These are phyloP conservation scores for Porites evermanni DNA, from an alignment of 92 coral and sea anemone species.

Conservation along the genomic window DNA sequence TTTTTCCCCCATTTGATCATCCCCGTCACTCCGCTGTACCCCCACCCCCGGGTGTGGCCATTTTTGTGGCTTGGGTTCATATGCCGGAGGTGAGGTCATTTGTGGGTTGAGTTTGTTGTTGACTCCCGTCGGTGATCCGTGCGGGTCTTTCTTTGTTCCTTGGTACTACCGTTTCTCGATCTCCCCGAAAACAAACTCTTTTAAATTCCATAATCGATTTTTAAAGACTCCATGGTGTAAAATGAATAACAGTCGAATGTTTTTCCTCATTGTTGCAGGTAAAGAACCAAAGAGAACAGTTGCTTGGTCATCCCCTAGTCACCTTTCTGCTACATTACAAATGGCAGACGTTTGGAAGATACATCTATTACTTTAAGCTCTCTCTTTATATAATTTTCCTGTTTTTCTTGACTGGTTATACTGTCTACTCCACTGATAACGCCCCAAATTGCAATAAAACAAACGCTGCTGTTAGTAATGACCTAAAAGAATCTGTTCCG, in stretches of 20 bases:
- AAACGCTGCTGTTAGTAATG: neutral
- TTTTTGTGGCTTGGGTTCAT: too few species aligned
- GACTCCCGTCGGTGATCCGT: too few species aligned
- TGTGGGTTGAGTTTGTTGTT: too few species aligned
- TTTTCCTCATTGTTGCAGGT: conserved; percentile 58
- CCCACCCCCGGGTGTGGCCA: too few species aligned
- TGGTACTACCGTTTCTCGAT: too few species aligned
- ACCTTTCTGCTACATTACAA: conserved; percentile 82
- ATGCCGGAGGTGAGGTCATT: too few species aligned
- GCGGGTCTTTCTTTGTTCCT: too few species aligned
- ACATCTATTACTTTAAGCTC: conserved; percentile 83
- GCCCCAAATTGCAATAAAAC: conserved; percentile 32
- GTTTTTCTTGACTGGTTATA: conserved; percentile 86
- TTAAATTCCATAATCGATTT: too few species aligned
- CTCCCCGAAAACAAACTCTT: too few species aligned
- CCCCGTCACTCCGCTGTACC: too few species aligned
- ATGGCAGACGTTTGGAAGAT: conserved; percentile 90
- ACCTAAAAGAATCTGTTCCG: conserved; percentile 35
- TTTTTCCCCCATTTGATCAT: too few species aligned
- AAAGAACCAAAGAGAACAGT: conserved; percentile 73
- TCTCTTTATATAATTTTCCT: conserved; percentile 76
- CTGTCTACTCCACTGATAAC: conserved; percentile 64
- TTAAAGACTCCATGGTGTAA: neutral
- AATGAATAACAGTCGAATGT: neutral
- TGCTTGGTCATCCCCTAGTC: conserved; percentile 89